Evolutionary conservation across 37 sponge, comb jelly and placozoan species (phyloP).

Genomic region (Aplysina aerophoba): DNA sequence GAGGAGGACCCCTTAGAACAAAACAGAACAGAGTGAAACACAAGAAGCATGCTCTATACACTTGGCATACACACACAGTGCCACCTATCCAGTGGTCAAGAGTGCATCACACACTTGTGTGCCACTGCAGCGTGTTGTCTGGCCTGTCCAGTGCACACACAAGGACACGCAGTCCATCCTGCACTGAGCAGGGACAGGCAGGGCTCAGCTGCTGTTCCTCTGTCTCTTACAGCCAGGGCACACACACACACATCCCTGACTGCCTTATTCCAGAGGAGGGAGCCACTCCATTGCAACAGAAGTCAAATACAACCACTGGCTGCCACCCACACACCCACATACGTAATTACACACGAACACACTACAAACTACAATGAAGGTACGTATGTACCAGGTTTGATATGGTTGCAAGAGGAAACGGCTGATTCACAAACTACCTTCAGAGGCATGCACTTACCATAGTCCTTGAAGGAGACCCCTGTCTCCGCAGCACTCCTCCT

Average conservation of each 20-base stretch:
- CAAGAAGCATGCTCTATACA: too few species aligned
- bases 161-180: not conserved
- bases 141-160: slow-evolving; percentile 1
- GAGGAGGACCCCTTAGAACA: too few species aligned
- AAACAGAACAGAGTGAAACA: too few species aligned
- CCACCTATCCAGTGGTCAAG: not conserved
- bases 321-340: too few species aligned
- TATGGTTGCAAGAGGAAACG: not conserved
- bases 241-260: not conserved
- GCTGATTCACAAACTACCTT: too few species aligned
- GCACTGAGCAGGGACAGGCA: too few species aligned
- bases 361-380: too few species aligned
- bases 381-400: not conserved
- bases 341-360: too few species aligned
- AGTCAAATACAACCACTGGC: too few species aligned
- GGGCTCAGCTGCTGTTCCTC: not conserved
- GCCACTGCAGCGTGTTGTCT: not conserved
- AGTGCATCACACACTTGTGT: not conserved
- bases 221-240: slow-evolving; percentile 15
- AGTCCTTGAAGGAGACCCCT: slow-evolving; percentile 82
- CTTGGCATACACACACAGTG: too few species aligned
- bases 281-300: not conserved
- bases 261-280: slow-evolving; percentile 17
- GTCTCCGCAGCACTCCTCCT: slow-evolving; percentile 72
- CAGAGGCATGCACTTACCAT: slow-evolving; percentile 81